Base-by-base conservation (phyloP, 2,888 invertebrate genomes). In the Coremacera marginata region DNA sequence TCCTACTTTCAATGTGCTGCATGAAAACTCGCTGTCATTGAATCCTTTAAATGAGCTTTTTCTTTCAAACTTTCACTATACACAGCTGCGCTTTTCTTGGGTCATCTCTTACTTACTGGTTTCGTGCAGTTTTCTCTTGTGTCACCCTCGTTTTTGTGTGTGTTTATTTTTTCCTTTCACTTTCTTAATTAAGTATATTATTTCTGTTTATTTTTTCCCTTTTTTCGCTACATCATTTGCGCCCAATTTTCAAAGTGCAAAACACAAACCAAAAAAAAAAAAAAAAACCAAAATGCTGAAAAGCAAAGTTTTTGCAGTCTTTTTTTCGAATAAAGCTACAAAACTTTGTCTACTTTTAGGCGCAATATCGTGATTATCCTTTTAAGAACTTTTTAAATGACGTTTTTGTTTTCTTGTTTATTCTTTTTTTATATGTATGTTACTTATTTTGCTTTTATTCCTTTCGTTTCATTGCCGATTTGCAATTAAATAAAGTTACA, bases 131-230 rank as follows among this genome's bases (percentile, higher is more conserved):
- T 62, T 25, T 27, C 34, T 27, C 16, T 63, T 63, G 3, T 27
- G 11, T 27, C 34, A n/a, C 31, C 63, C 27, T 37, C 5, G n/a
- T 67, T 37, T 37, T 67, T 19, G 22, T 67, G 44, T 44, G 44
- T 19, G 44, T n/a, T 11, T 44, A 8, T n/a, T 25, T 44, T 68
- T 19, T 68, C 27, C 51, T 68, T 68, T 68, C 49, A 68, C 51
- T 68, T 68, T 51, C 68, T 68, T 51, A 68, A 51, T 49, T 68
- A 68, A 68, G 68, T 8, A 51, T 51, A 68, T 14, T 16, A 68
- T 27, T 51, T 51, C 37, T 68, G n/a, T 60, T 68, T 68, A 51
- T 67, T 44, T 37, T 44, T 67, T 49, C 22, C 9, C 16, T 51
- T 49, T 49, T 44, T 44, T 44, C 14, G 44, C 44, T 44, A 27